Base-by-base conservation (phyloP, 2,888 invertebrate species). In the Periphyllus acericola region DNA sequence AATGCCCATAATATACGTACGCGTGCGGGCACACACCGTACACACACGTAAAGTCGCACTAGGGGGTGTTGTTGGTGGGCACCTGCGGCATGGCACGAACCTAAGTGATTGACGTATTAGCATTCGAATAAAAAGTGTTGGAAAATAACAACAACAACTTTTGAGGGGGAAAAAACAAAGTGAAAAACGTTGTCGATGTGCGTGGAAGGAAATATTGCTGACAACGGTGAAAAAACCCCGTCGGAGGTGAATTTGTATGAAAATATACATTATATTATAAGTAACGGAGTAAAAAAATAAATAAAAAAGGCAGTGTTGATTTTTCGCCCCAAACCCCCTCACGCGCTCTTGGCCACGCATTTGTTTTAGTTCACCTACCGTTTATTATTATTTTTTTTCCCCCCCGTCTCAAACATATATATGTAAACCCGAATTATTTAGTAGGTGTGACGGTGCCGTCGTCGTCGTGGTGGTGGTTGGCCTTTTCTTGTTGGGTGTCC, bases 21-120 rank as follows among this genome's bases (percentile, higher is more conserved):
- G 29, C 68, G 68, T 68, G 68, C 29, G n/a, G n/a, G n/a, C n/a
- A n/a, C 29, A 21, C 2, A 2, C 25, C 25, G n/a, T 6, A n/a
- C 66, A n/a, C 66, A 55, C 9, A 55, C 55, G 55, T n/a, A 66
- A 3, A 40, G 8, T 40, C 3, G 21, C 8, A n/a, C n/a, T n/a
- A n/a, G 55, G 1, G 55, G 14, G 25, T 25, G 25, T 46, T 9
- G 29, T 5, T 11, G n/a, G 9, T 36, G 52, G 52, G 78, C 17
- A 11, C 21, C 25, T n/a, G 40, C 32, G n/a, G 52, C 8, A 19
- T 29, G 76, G 17, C 29, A 6, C 32, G 6, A 29, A 34, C 25
- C 32, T 81, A 81, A 81, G 87, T 81, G 87, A 87, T 81, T 87
- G 87, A 74, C 87, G 87, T 66, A 87, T 87, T 81, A 74, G 81